Evolutionary conservation across 2,113 vertebrate genomes (phyloP).

Genomic region (Perca schrenkii): DNA sequence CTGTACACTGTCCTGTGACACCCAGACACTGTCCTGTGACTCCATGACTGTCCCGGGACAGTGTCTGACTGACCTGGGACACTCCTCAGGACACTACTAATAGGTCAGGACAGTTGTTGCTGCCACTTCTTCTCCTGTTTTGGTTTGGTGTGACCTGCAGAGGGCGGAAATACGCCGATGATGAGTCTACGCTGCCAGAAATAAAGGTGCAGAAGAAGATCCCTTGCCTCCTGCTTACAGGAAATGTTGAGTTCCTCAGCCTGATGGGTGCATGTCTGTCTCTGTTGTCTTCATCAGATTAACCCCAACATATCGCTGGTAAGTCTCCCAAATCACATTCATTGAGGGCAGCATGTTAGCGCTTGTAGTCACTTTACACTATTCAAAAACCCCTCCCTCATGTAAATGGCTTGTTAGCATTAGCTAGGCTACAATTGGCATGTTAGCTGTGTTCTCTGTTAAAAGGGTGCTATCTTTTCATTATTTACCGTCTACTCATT

Average conservation of each 20-base stretch:
- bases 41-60: no score
- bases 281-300: not conserved
- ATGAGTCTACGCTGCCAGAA: not conserved
- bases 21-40: no score
- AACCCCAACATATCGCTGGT: not conserved
- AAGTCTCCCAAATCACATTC: not conserved
- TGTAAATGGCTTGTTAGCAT: not conserved
- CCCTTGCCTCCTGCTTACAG: not conserved
- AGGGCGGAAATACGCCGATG: not conserved
- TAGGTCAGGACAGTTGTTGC: not conserved
- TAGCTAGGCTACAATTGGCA: not conserved
- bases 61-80: no score
- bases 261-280: not conserved
- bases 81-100: no score
- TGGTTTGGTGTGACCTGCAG: not conserved
- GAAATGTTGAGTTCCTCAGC: not conserved
- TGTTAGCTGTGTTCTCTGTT: not conserved
- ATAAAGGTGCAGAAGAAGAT: constrained; percentile 10
- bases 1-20: no score
- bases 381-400: not conserved
- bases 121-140: not conserved
- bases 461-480: not conserved
- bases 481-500: not conserved
- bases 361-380: no score
- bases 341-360: not conserved